Evolutionary conservation across 2,113 vertebrate species (phyloP), one percentile per base, ranked within the genome.

Genomic region (Gallinago undulata): DNA sequence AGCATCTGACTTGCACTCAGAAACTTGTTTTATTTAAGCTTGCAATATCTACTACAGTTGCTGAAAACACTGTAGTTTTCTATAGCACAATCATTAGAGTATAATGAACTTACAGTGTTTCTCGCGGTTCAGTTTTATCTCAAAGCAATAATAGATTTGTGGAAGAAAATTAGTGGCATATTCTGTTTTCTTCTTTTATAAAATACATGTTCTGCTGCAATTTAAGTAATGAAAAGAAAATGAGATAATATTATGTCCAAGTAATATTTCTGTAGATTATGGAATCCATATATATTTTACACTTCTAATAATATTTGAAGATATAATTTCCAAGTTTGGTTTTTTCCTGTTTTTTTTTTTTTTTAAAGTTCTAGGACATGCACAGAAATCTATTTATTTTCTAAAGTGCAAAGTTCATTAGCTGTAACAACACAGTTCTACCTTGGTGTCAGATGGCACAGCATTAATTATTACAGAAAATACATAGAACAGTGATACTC

Each of bases 381-480:
- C 11, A 84, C 1, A 50, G 6, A 59, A 59, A 84, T 25, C n/a
- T 30, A 9, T 37, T 51, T 72, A 3, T 66, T 67, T 78, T 82
- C 57, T 79, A 39, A 91, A 91, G 48, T 33, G 13, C 21, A 57
- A 70, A 63, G 19, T 73, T 83, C 57, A 47, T 60, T 59, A 84
- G 12, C n/a, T 70, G 12, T 35, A 78, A 74, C 21, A 89, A 67
- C 1, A 2, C 6, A 74, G 78, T 62, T 67, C 55, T 39, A 22
- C 31, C 15, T 64, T 74, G 47, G 19, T 77, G 47, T 89, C 84
- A 55, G 30, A 59, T 57, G 12, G 21, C 30, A 79, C 9, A 78
- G 8, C 39, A 86, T 89, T 89, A 81, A 81, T 94, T 79, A 86
- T 55, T 85, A 70, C 31, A 80, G 24, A 87, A 86, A 93, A 85